Conservation (phyloP, 2,888 invertebrate genomes). For the Netelia melanura region DNA sequence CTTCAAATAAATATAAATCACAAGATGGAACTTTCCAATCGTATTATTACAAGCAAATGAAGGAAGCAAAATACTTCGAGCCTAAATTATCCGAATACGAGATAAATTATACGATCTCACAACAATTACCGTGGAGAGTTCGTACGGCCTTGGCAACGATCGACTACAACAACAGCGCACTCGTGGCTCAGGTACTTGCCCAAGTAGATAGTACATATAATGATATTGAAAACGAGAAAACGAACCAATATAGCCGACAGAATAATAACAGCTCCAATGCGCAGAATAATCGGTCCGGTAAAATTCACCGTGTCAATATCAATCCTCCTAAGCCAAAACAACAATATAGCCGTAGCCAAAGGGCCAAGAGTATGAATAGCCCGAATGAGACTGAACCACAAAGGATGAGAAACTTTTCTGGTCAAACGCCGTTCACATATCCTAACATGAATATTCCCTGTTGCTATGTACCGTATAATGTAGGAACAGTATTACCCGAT, state of each 20-base stretch:
- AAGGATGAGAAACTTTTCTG: no score
- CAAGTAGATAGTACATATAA: neutral
- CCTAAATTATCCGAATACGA: conserved; percentile 25
- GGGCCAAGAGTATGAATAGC: no score
- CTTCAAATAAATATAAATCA: conserved; percentile 8
- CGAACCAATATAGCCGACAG: neutral
- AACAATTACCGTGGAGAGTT: conserved; percentile 25
- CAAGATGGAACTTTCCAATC: conserved; percentile 38
- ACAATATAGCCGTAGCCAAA: no score
- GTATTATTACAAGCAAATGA: conserved; percentile 24
- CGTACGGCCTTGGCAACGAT: conserved; percentile 8
- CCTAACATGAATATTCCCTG: no score
- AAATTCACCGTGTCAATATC: no score
- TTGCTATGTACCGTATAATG: no score
- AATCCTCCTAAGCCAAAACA: no score
- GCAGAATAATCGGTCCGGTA: no score
- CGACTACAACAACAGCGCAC: neutral
- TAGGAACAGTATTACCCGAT: no score
- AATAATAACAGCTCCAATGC: no score
- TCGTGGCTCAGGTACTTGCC: neutral
- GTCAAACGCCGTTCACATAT: no score
- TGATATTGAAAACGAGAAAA: neutral
- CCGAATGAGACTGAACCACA: no score
- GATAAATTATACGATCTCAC: conserved; percentile 26
- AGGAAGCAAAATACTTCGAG: conserved; percentile 26